Evolutionary conservation across 2,888 invertebrate species (phyloP).

Genomic region (Belgica antarctica): DNA sequence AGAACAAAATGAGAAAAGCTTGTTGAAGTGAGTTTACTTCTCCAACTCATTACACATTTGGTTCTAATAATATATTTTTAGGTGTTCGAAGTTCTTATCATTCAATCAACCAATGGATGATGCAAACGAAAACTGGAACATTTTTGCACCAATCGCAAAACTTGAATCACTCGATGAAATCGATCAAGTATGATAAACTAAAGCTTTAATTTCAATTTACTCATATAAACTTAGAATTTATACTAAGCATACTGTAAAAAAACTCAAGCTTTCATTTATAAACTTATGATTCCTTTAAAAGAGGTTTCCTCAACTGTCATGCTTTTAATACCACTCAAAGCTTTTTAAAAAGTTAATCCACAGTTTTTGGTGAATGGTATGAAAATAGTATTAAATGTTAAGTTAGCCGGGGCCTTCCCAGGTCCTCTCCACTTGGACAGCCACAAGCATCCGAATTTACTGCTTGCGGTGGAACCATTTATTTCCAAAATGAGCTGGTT

Average conservation of each 20-base stretch:
- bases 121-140: slow-evolving; percentile 49
- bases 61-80: slow-evolving; percentile 42
- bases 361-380: no score
- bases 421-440: no score
- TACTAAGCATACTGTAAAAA: not conserved
- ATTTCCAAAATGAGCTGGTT: no score
- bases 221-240: not conserved
- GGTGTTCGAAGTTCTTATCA: slow-evolving; percentile 50
- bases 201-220: not conserved
- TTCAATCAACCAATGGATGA: slow-evolving; percentile 50
- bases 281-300: slow-evolving; percentile 10
- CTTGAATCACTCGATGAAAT: slow-evolving; percentile 66
- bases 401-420: no score
- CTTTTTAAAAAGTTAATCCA: no score
- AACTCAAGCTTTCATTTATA: not conserved
- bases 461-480: no score
- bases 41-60: slow-evolving; percentile 13
- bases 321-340: no score
- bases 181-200: slow-evolving; percentile 53
- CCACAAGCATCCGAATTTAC: no score
- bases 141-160: slow-evolving; percentile 63
- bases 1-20: slow-evolving; percentile 46
- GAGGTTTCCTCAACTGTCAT: no score
- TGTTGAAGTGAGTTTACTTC: slow-evolving; percentile 32
- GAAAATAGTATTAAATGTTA: no score